Evolutionary conservation across 2,797 vertebrate genomes (phyloP), one percentile per base, ranked within the genome.

Genomic region (Coranthus polyacanthus): DNA sequence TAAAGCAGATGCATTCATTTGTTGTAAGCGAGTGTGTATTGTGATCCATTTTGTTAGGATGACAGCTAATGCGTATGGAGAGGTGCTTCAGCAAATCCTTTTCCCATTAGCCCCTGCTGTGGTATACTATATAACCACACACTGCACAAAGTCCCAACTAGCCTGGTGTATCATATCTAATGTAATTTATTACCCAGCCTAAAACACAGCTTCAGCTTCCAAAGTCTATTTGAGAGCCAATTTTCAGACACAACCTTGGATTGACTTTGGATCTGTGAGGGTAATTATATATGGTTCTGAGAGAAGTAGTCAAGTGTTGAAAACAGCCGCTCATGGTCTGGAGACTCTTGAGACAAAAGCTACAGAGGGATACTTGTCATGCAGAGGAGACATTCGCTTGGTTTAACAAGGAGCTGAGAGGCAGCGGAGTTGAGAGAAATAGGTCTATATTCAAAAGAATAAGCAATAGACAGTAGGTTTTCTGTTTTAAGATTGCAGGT

Each of bases 301-400:
- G 67, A 79, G 61, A 66, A 83, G 84, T 72, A 82, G 72, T 86
- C 78, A 65, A 89, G 89, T 84, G 75, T 78, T 77, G 75, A 84
- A 82, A 89, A 88, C 73, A 78, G 84, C 71, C 37, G 75, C 75
- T 83, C 75, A 26, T 66, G 65, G 83, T 74, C 70, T 54, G 53
- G 44, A 82, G 78, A 81, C 86, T 82, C 85, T 71, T 53, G 87
- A 90, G 88, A 90, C 85, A 79, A 88, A 77, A 72, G 78, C 79
- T 84, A 63, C 76, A 73, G 68, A 78, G 57, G 70, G 66, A 78
- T 73, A 84, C 77, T 91, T 88, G 86, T 84, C 83, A 89, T 88
- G 86, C 85, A 84, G 75, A 83, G 57, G 82, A 84, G 85, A 62
- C 63, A 32, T 67, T 71, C 57, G 21, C 72, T 59, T 57, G 63